Conservation (phyloP, 2,797 vertebrate species). For the Eulemur rubriventer region DNA sequence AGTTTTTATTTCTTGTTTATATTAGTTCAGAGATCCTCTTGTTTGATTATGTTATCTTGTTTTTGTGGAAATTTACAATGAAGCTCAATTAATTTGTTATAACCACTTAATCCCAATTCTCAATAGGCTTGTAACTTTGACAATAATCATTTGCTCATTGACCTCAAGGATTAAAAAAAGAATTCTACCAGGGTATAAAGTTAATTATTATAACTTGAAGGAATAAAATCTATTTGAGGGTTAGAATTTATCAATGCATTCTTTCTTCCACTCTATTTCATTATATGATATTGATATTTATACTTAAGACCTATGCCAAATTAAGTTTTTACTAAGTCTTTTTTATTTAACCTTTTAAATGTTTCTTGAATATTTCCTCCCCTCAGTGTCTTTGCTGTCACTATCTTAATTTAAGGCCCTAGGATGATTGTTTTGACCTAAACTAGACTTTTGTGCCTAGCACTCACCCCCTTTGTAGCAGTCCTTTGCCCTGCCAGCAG, state of each 20-base stretch:
- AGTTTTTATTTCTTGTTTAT: slow-evolving; percentile 10
- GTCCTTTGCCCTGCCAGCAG: not conserved
- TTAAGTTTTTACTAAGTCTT: not conserved
- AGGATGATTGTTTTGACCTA: not conserved
- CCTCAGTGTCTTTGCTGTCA: not conserved
- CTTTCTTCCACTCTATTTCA: not conserved
- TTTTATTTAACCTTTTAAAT: not conserved
- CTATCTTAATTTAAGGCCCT: not conserved
- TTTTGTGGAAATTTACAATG: slow-evolving; percentile 24
- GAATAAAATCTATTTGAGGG: not conserved
- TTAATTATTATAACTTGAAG: slow-evolving; percentile 43
- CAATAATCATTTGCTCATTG: slow-evolving; percentile 39
- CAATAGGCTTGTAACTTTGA: not conserved
- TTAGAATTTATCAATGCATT: not conserved
- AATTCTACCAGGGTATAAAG: not conserved
- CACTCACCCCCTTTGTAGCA: not conserved
- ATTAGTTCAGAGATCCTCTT: not conserved
- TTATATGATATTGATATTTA: not conserved
- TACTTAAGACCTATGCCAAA: not conserved
- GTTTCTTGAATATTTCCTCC: not conserved
- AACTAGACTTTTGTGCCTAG: not conserved
- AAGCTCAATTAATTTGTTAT: slow-evolving; percentile 44
- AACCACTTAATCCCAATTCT: slow-evolving; percentile 30
- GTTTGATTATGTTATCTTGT: slow-evolving; percentile 34
- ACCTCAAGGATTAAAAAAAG: not conserved